Base-by-base conservation (phyloP, 1,140 invertebrate genomes). In the Pseudomyrmex concolor region DNA sequence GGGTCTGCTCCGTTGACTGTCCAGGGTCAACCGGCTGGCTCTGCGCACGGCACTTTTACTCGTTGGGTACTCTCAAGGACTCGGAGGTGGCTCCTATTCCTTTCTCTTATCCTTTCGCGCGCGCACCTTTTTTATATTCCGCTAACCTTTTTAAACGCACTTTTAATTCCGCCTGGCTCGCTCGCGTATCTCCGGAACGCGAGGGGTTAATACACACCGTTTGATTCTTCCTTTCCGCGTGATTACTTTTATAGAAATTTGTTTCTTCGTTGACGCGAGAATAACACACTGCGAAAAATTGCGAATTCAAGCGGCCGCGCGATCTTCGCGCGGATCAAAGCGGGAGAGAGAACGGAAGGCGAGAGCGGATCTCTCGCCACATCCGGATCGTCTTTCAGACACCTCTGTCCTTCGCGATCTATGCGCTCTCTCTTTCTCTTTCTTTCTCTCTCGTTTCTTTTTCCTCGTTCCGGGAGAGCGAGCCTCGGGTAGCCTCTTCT, bases 51-150 rank as follows among this genome's bases (percentile, higher is more conserved):
- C 91, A 94, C 92, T 94, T 94, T 93, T 94, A 93, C 92, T 91
- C 91, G 91, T 90, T 91, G 90, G 89, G 76, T 91, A 91, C 91
- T 91, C 92, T 93, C 93, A 93, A 94, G 93, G 93, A 94, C 93
- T 94, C 91, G 89, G 85, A 91, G 91, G 90, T 92, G 89, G 89
- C 92, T 93, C 90, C 90, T 93, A 91, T 93, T 92, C 93, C 92
- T 94, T 94, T 93, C 92, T 93, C 92, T 94, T 94, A 94, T 94
- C 93, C 93, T 94, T 94, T 94, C 92, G 91, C 93, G 91, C 87
- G 86, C 90, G 90, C 89, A 84, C 89, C 91, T 92, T 92, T 51
- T 92, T 92, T 92, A 34, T 91, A 92, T 91, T 82, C 86, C 88
- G 86, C 89, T 91, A 92, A 91, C 91, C 91, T 90, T 93, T 92